Conservation (phyloP, 2,113 vertebrate genomes). For the Macroglossus sobrinus region DNA sequence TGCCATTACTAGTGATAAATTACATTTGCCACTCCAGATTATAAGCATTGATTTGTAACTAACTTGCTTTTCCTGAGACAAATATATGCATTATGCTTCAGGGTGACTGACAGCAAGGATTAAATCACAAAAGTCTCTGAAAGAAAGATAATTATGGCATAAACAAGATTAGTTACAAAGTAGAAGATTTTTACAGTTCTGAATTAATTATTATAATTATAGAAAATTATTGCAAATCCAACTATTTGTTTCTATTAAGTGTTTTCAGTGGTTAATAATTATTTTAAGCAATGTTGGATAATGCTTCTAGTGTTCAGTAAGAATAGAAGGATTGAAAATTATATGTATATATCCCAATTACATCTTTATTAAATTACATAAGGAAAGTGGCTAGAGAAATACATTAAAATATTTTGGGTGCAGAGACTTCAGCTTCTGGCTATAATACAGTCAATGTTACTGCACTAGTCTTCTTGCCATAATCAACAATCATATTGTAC, state of each 20-base stretch:
- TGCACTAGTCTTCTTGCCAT: not conserved
- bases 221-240: not conserved
- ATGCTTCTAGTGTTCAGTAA: not conserved
- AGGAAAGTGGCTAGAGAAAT: not conserved
- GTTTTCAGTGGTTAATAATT: not conserved
- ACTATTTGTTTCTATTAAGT: not conserved
- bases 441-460: not conserved
- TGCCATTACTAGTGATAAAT: not conserved
- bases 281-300: not conserved
- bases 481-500: not conserved
- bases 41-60: not conserved
- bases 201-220: slow-evolving; percentile 25
- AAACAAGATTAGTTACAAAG: not conserved
- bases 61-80: slow-evolving; percentile 3
- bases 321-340: not conserved
- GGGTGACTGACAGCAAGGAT: not conserved
- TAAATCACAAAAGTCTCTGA: not conserved
- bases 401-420: not conserved
- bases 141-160: slow-evolving; percentile 19
- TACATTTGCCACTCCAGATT: not conserved
- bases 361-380: not conserved
- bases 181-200: not conserved
- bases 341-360: not conserved
- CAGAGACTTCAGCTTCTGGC: not conserved
- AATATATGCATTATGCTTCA: not conserved